phyloP scores from a whole-genome alignment of 37 sponge, comb jelly and placozoan genomes.

The Amphimedon queenslandica region DNA sequence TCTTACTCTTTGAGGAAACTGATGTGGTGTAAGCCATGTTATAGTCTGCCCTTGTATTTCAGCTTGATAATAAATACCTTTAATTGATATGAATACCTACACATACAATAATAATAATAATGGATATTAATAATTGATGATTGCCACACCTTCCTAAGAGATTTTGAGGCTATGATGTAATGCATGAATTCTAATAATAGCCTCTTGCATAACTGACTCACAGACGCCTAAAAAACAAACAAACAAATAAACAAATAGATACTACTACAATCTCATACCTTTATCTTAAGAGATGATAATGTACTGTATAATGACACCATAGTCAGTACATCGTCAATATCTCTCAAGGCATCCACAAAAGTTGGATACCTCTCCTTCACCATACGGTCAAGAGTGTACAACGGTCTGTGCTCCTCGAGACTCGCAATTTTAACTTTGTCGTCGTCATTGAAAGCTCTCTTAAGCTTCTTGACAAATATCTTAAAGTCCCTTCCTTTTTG shows the following conservation, averaged over 20 bases:
- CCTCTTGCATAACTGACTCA: conserved; percentile 77
- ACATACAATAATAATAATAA: too few species aligned
- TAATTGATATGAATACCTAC: too few species aligned
- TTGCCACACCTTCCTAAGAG: conserved; percentile 73
- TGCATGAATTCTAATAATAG: conserved; percentile 91
- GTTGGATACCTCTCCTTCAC: conserved; percentile 95
- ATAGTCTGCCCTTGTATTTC: conserved; percentile 84
- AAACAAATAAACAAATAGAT: too few species aligned
- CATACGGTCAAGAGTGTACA: conserved; percentile 89
- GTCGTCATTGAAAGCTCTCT: conserved; percentile 75
- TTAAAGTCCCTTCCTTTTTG: conserved; percentile 90
- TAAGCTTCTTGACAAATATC: conserved; percentile 82
- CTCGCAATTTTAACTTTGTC: conserved; percentile 60
- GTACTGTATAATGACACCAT: conserved; percentile 84
- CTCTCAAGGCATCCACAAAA: conserved; percentile 94
- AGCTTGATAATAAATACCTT: conserved; percentile 93
- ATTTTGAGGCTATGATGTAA: conserved; percentile 71
- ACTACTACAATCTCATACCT: neutral
- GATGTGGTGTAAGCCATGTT: conserved; percentile 95
- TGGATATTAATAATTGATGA: too few species aligned
- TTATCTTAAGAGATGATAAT: conserved; percentile 37
- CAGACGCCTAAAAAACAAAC: conserved; percentile 61
- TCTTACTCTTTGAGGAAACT: conserved; percentile 58
- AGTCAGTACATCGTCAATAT: conserved; percentile 92
- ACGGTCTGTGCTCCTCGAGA: conserved; percentile 81